Percentiles rank a stretch among this genome's conserved stretches.
Evolutionary conservation across 1,140 invertebrate species (phyloP).

Genomic region (Meteorus sp.): DNA sequence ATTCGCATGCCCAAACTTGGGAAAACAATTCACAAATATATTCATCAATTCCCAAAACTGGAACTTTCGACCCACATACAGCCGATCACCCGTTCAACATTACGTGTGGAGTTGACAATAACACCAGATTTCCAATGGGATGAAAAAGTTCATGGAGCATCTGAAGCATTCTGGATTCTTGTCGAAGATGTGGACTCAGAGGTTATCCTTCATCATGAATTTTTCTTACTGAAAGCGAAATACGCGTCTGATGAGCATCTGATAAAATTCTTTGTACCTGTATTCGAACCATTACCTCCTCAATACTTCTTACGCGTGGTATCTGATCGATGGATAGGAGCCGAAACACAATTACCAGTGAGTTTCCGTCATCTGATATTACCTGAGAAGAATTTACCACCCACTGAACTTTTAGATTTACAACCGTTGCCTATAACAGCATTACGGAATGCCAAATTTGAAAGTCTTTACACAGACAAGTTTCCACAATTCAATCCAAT

Average conservation of each 20-base stretch:
- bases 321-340: constrained; percentile 83
- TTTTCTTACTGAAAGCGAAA: constrained; percentile 94
- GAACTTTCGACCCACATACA: constrained; percentile 95
- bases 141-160: constrained; percentile 93
- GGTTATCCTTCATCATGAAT: constrained; percentile 95
- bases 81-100: constrained; percentile 93
- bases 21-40: constrained; percentile 96
- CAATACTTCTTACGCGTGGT: constrained; percentile 93
- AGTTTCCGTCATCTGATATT: constrained; percentile 97
- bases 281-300: constrained; percentile 97
- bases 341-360: constrained; percentile 95
- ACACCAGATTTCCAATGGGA: constrained; percentile 99
- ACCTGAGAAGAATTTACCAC: constrained; percentile 97
- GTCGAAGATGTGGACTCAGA: constrained; percentile 99
- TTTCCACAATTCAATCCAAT: constrained; percentile 98
- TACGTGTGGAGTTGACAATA: constrained; percentile 96
- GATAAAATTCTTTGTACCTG: constrained; percentile 97
- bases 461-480: constrained; percentile 81
- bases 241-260: constrained; percentile 94
- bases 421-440: constrained; percentile 92
- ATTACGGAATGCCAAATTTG: constrained; percentile 81
- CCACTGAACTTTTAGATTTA: constrained; percentile 96
- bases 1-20: constrained; percentile 95
- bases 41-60: constrained; percentile 96
- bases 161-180: constrained; percentile 98